Evolutionary conservation across 2,113 vertebrate species (phyloP), one percentile per base, ranked within the genome.

Genomic region (Kryptolebias marmoratus): DNA sequence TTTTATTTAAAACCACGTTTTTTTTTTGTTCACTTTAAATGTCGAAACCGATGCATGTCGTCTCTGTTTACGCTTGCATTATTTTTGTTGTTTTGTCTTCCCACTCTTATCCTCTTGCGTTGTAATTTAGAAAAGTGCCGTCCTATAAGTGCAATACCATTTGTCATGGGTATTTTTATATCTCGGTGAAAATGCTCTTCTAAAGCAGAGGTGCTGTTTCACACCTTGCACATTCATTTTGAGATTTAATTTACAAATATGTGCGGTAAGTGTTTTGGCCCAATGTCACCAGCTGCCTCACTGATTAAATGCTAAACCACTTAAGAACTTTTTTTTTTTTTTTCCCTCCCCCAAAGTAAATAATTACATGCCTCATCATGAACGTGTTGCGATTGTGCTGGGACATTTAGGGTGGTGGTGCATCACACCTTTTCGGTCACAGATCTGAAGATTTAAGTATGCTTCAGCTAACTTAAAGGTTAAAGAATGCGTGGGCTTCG

Each of bases 301-400:
- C 66, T 80, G 82, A 80, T 83, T 78, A 82, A 85, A 85, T 82
- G 82, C 70, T 85, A 85, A 82, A 59, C 16, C 39, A 22, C 39
- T 85, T 22, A 66, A 68, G 36, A 45, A 64, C 16, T 3, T n/a
- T 42, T 48, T 27, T 9, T 11, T 2, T 7, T 2, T 22, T 22
- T 22, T 22, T 22, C 22, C 22, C 22, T 22, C 22, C 22, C 22
- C 22, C 9, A 65, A 48, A 58, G 15, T 18, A 56, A 71, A 65
- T 78, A 63, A 76, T 28, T 53, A 22, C 30, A 77, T 52, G 60
- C 67, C 70, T 84, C 57, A 61, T 71, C 32, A 71, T 50, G 47
- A 7, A 16, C 54, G 52, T 11, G 5, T 56, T 22, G 32, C 18
- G 63, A 53, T 15, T 56, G 18, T n/a, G 50, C 9, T 60, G 56